Base-by-base conservation (phyloP, 2,888 invertebrate genomes). In the Disparrhopalites patrizii region DNA sequence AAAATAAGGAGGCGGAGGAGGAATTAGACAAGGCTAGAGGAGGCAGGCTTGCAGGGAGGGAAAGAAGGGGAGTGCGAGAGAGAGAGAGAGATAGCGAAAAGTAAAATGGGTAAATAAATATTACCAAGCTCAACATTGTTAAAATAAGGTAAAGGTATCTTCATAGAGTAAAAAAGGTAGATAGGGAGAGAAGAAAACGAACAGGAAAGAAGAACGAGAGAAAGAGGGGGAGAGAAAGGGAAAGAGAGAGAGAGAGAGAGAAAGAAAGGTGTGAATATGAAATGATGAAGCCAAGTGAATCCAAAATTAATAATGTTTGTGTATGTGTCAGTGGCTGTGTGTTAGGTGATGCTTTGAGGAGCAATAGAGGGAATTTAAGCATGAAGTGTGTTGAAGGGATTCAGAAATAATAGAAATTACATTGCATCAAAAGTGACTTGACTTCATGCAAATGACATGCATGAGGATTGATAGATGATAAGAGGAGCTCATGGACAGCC, bases 401-500 rank as follows among this genome's bases (percentile, higher is more conserved):
- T 36, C 40, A 40, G n/a, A n/a, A n/a, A n/a, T n/a, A 57, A 57
- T 43, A 57, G 40, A 57, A 54, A 54, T 54, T 54, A 54, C 28
- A 54, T 54, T 30, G 47, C 47, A 47, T 47, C 47, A 54, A 47
- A 47, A 47, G 18, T 47, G 54, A 31, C 54, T 54, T 54, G 54
- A 54, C 54, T 54, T 54, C 30, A 56, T 43, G 47, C 60, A 47
- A 47, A 47, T 60, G 60, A 60, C 60, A 60, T 60, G 60, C 47
- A 60, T 60, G 60, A 60, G 60, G 47, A 60, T 47, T 60, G 60
- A 60, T 60, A 60, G 60, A 60, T 60, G 60, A 60, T 47, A 38
- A 60, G 43, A 30, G 43, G 28, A 60, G 60, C 25, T 43, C 18
- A 31, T 30, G 60, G 43, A 43, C 43, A 23, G 47, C 27, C 47